Evolutionary conservation across 2,888 invertebrate species (phyloP), one percentile per base, ranked within the genome.

Genomic region (Catocala fraxini): DNA sequence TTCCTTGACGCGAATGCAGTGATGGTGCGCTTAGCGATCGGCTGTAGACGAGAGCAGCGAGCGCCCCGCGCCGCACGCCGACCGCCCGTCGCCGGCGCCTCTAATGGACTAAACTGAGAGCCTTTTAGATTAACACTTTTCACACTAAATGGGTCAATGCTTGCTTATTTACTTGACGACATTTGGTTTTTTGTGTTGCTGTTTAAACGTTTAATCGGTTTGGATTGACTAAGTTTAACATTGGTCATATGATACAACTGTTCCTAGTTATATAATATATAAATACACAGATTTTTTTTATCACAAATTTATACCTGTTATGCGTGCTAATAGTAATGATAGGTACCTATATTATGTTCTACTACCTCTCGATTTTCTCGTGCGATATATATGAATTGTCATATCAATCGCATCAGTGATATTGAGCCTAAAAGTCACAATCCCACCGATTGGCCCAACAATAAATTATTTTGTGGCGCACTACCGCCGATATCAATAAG

Each of bases 101-200:
- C 64, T 80, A 82, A 82, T 83, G 83, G 83, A 79, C 68, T 70
- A 72, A 77, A 78, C 80, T 77, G 80, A 80, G 81, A 84, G 76
- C 81, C 82, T 88, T 86, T 87, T 77, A 85, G 78, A 83, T 80
- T 73, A 76, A 79, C 80, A 79, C 74, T 84, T 80, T 80, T 71
- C 73, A 72, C 71, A 75, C 70, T 69, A 78, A 75, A 78, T 79
- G 65, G 81, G 81, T 72, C 74, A 68, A 61, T 60, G 59, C 60
- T 65, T 68, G 59, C 63, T 73, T 63, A 71, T 70, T 65, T 74
- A 74, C 71, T 77, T 61, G n/a, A 57, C 46, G 58, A 51, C 59
- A 48, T 65, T 56, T 35, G 51, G 7, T 46, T 52, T 59, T 59
- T 47, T 35, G 56, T 4, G n/a, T 51, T 48, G n/a, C 15, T 6